Evolutionary conservation across 2,797 vertebrate genomes (phyloP).

Genomic region (Pelodytes ibericus): DNA sequence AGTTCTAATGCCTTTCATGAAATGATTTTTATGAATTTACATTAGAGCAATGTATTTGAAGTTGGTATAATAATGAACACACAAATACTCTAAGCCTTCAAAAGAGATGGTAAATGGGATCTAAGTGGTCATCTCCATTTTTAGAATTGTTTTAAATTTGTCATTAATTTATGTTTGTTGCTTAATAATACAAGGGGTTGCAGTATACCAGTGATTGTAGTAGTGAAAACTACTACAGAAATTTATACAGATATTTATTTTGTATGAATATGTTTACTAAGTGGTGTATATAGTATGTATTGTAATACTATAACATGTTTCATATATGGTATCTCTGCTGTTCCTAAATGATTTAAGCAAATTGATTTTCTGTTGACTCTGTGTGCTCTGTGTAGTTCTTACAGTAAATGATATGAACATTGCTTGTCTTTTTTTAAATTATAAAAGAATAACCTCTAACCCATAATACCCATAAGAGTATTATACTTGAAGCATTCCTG

Average conservation of each 20-base stretch:
- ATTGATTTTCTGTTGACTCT: constrained; percentile 52
- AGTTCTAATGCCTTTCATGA: too few species aligned
- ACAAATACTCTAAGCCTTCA: too few species aligned
- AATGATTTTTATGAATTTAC: too few species aligned
- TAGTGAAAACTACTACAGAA: background rate
- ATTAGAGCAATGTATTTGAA: too few species aligned
- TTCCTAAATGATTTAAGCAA: constrained; percentile 47
- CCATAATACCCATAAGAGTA: constrained; percentile 43
- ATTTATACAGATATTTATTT: background rate
- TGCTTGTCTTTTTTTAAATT: constrained; percentile 43
- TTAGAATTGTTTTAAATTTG: too few species aligned
- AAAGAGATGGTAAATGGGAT: too few species aligned
- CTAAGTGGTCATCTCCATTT: too few species aligned
- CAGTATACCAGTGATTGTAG: too few species aligned
- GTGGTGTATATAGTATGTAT: background rate
- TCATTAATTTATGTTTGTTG: too few species aligned
- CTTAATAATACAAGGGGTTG: too few species aligned
- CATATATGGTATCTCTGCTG: constrained; percentile 3
- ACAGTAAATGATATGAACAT: constrained; percentile 36
- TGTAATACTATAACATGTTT: constrained; percentile 9
- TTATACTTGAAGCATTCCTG: constrained; percentile 24
- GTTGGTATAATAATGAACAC: too few species aligned
- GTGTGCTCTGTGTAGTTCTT: constrained; percentile 35
- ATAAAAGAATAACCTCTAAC: constrained; percentile 50
- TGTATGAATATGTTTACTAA: background rate